Conservation (phyloP, 2,888 invertebrate genomes). For the Acleris emargana region DNA sequence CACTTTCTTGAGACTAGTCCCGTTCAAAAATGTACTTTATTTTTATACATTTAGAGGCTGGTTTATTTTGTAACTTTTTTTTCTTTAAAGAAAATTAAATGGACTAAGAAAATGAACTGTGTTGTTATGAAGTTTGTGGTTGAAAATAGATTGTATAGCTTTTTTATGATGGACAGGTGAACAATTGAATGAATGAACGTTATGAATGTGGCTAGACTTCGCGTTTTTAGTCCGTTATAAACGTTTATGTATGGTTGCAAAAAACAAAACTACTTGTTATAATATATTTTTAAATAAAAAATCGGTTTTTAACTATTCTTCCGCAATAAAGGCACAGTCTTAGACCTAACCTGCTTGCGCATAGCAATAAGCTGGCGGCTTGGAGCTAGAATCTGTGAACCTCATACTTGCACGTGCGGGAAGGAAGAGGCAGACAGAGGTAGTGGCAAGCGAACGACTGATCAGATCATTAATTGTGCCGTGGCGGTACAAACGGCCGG, state of each 20-base stretch:
- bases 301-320: no score
- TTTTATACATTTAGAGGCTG: background rate
- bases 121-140: background rate
- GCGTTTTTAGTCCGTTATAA: constrained; percentile 11
- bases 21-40: constrained; percentile 26
- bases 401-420: no score
- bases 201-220: constrained; percentile 34
- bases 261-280: background rate
- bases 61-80: background rate
- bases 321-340: no score
- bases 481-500: no score
- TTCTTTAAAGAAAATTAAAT: background rate
- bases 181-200: constrained; percentile 49
- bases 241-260: background rate
- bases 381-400: no score
- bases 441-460: no score
- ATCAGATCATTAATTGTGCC: no score
- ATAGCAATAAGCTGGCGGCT: no score
- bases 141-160: background rate
- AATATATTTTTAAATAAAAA: no score
- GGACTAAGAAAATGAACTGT: background rate
- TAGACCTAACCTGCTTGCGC: no score
- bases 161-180: constrained; percentile 53
- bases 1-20: constrained; percentile 22
- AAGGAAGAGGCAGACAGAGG: no score